These are phyloP conservation scores for Heliconius himera DNA, from an alignment of 1,140 invertebrate species.

Conservation along the genomic window DNA sequence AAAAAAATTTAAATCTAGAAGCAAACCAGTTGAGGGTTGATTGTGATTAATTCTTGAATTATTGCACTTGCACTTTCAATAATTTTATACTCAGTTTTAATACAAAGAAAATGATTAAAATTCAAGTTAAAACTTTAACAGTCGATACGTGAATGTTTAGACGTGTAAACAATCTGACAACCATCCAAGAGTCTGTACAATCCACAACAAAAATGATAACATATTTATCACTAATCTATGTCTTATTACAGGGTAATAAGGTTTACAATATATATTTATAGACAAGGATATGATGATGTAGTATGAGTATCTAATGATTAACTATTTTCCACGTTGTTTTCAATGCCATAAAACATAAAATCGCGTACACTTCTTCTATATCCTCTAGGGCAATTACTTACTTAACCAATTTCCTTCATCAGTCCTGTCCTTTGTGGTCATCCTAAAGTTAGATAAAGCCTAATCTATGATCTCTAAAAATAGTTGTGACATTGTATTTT, in stretches of 20 bases:
- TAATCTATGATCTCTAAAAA: conserved; percentile 4
- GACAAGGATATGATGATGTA: background rate
- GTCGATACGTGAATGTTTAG: conserved; percentile 28
- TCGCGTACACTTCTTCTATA: background rate
- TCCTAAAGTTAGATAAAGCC: conserved; percentile 24
- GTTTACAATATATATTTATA: background rate
- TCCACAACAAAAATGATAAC: background rate
- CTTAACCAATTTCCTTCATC: conserved; percentile 50
- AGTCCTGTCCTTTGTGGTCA: conserved; percentile 37
- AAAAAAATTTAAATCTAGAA: background rate
- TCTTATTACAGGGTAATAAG: background rate
- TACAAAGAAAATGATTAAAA: background rate
- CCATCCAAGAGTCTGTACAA: conserved; percentile 10
- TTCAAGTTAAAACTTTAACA: conserved; percentile 12
- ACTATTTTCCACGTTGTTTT: background rate
- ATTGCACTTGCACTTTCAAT: background rate
- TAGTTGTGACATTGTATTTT: background rate
- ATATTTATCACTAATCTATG: background rate
- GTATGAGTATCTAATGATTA: background rate
- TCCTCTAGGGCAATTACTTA: conserved; percentile 42
- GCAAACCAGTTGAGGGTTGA: background rate
- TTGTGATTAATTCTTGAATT: background rate
- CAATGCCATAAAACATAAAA: background rate
- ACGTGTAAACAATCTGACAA: conserved; percentile 29
- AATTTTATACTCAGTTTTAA: background rate